Evolutionary conservation across 2,797 vertebrate species (phyloP).

Genomic region (Parotocinclus haroldoi): DNA sequence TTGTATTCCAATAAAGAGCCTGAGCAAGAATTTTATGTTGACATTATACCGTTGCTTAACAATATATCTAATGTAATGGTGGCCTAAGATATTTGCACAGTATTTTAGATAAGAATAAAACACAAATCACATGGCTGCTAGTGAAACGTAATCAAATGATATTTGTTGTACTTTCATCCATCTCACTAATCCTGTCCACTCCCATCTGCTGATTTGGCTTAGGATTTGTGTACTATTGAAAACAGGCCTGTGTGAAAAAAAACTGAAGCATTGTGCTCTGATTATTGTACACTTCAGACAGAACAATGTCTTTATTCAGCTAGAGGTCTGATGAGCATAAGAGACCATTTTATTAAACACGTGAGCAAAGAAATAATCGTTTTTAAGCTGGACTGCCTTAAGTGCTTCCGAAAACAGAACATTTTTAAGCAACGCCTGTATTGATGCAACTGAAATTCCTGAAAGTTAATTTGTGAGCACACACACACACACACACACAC

Average conservation of each 20-base stretch:
- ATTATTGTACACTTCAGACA: neutral
- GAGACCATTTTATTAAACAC: neutral
- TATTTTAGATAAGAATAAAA: no score
- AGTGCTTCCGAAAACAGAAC: neutral
- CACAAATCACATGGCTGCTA: neutral
- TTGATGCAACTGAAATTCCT: neutral
- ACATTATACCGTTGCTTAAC: no score
- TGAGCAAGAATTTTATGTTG: no score
- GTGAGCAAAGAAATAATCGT: neutral
- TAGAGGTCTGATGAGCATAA: neutral
- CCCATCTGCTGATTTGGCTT: conserved; percentile 39
- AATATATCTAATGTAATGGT: no score
- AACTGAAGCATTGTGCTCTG: conserved; percentile 13
- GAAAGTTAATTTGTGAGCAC: neutral
- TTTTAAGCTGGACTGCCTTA: neutral
- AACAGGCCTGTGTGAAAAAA: conserved; percentile 6
- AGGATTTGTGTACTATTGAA: conserved; percentile 11
- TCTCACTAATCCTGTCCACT: conserved; percentile 37
- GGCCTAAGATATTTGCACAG: no score
- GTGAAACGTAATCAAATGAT: conserved; percentile 22
- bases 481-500: no score
- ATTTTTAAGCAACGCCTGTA: neutral
- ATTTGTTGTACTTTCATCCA: conserved; percentile 37
- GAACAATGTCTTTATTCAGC: no score
- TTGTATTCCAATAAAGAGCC: no score